A percentile compares a stretch with the other conserved stretches of the same genome.
Evolutionary conservation across 2,888 invertebrate species (phyloP).

Genomic region (Chrysina gloriosa): DNA sequence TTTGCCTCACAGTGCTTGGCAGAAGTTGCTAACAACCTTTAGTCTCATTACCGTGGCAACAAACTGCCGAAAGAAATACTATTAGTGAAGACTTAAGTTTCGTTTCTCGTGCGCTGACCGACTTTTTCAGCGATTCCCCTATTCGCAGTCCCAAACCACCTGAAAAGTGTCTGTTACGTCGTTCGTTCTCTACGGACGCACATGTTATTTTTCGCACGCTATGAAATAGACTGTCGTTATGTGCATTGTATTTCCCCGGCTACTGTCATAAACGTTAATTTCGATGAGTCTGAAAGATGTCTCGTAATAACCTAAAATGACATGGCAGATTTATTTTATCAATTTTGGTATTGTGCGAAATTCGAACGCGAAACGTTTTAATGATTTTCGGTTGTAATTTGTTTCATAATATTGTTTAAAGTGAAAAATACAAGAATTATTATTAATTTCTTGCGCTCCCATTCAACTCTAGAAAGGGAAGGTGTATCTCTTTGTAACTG

Average conservation of each 20-base stretch:
- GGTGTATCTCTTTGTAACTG: not conserved
- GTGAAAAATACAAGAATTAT: constrained; percentile 4
- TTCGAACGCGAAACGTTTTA: constrained; percentile 12
- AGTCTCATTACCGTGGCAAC: constrained; percentile 57
- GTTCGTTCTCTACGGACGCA: constrained; percentile 27
- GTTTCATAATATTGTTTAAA: constrained; percentile 16
- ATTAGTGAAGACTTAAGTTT: constrained; percentile 55
- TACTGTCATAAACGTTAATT: constrained; percentile 36
- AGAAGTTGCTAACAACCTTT: constrained; percentile 60
- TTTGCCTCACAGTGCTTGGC: constrained; percentile 50
- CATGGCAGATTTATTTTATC: constrained; percentile 28
- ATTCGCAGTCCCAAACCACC: constrained; percentile 42
- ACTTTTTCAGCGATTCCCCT: constrained; percentile 47
- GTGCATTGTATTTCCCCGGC: constrained; percentile 24
- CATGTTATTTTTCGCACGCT: constrained; percentile 35
- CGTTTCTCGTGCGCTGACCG: constrained; percentile 44
- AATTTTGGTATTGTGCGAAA: constrained; percentile 15
- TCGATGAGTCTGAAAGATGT: constrained; percentile 30
- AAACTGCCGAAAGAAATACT: constrained; percentile 61
- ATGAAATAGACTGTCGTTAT: constrained; percentile 29
- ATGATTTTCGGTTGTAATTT: constrained; percentile 17
- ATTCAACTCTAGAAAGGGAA: not conserved
- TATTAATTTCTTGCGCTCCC: constrained; percentile 1
- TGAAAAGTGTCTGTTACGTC: constrained; percentile 40
- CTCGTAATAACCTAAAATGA: constrained; percentile 27